Base-by-base conservation (phyloP, 2,113 vertebrate species). In the Hirundichthys speculiger region DNA sequence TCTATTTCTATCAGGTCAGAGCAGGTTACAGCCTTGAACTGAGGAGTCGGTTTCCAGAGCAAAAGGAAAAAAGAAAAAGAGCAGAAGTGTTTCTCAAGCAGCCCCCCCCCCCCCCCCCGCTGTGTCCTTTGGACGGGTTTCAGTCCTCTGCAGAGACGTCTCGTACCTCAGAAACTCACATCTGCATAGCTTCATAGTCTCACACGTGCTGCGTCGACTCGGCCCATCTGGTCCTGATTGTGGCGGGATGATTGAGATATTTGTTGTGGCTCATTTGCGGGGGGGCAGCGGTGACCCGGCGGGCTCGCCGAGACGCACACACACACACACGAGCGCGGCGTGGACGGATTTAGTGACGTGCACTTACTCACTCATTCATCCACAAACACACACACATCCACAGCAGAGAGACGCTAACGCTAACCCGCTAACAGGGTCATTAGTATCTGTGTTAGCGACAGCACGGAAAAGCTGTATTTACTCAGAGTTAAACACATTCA, bases 151-250 rank as follows among this genome's bases (percentile, higher is more conserved):
- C 14, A 4, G 45, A 39, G 38, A 64, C 52, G 13, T 18, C 39
- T 43, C 4, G 11, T n/a, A 59, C 62, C 50, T 65, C 16, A 46
- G 53, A 52, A 52, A 27, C 27, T 27, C 40, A 25, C 47, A 65
- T 59, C 47, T 53, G 41, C 62, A 73, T n/a, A 58, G 16, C 41
- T 67, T 40, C 18, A 53, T n/a, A 45, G 24, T 20, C 56, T 57
- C 59, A 49, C 59, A 43, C 34, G 9, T 21, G 0, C 27, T 19
- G 13, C 77, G 72, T 87, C 76, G 88, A 75, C 45, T 83, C 58
- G 82, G 68, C 30, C 82, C 89, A 89, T 89, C 83, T 90, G 86
- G 80, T 85, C 60, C 62, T 79, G 79, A 84, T 91, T 88, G 73
- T 60, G 59, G 43, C 45, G 61, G 74, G 78, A 83, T 78, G 79